A percentile compares a stretch with the other conserved stretches of the same genome.
These are phyloP conservation scores for Diorhabda sublineata DNA, from an alignment of 1,140 invertebrate species.

Conservation along the genomic window DNA sequence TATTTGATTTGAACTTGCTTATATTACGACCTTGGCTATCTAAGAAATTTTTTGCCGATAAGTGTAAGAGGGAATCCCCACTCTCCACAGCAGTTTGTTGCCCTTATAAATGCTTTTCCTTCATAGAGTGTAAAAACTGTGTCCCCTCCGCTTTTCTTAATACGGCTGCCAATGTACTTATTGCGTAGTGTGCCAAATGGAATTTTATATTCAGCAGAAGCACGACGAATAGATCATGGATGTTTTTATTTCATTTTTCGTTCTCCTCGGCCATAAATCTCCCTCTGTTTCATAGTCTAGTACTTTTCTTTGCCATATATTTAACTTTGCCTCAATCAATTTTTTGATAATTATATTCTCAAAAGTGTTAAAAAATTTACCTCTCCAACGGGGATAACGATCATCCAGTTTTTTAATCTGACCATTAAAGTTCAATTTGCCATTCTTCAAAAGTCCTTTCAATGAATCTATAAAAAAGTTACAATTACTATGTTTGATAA, in stretches of 20 bases:
- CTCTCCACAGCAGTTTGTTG: constrained; percentile 23
- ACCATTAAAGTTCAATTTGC: too few species aligned
- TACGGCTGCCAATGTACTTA: constrained; percentile 12
- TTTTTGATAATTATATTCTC: too few species aligned
- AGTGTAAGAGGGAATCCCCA: constrained; percentile 19
- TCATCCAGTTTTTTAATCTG: too few species aligned
- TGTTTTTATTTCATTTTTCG: neutral
- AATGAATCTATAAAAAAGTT: too few species aligned
- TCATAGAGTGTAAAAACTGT: constrained; percentile 19
- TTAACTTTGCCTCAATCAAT: too few species aligned
- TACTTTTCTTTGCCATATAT: too few species aligned
- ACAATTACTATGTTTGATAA: too few species aligned
- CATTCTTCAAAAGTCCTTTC: too few species aligned
- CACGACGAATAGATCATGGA: constrained; percentile 20
- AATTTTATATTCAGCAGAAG: constrained; percentile 23
- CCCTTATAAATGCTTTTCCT: constrained; percentile 20
- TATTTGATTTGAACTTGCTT: neutral
- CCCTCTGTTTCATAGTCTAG: too few species aligned
- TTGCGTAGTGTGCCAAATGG: constrained; percentile 22
- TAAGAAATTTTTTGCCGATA: constrained; percentile 21
- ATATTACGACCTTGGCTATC: constrained; percentile 13
- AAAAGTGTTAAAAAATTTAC: too few species aligned
- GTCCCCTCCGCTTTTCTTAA: constrained; percentile 16
- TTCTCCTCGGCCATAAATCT: too few species aligned
- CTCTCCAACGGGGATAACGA: too few species aligned